Percentiles rank a stretch among this genome's conserved stretches.
These are phyloP conservation scores for Heterochromis multidens DNA, from an alignment of 2,113 vertebrate genomes.

Conservation along the genomic window DNA sequence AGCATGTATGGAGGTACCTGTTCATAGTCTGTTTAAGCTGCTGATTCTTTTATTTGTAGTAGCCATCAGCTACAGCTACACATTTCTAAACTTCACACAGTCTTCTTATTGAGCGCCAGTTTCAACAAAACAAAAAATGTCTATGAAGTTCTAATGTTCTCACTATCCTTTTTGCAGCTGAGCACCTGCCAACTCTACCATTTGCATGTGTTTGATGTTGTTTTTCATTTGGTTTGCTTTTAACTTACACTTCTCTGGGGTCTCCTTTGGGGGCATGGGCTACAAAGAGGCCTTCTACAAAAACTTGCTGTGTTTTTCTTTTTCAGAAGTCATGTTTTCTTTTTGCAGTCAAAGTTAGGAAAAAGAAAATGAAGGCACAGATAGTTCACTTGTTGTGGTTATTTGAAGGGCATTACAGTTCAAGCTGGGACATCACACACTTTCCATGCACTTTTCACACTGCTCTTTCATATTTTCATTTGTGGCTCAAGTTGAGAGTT, in stretches of 20 bases:
- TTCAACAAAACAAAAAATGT: constrained; percentile 12
- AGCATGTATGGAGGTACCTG: background rate
- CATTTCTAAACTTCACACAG: background rate
- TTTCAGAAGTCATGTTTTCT: background rate
- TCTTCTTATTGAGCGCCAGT: constrained; percentile 18
- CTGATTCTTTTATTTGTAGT: background rate
- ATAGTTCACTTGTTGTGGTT: background rate
- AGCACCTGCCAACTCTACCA: constrained; percentile 34
- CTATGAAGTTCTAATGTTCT: constrained; percentile 38
- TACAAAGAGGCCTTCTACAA: constrained; percentile 34
- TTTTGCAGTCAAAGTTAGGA: background rate
- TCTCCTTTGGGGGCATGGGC: constrained; percentile 9
- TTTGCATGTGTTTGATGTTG: constrained; percentile 38
- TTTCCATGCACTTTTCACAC: background rate
- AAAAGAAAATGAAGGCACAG: background rate
- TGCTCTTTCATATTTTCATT: background rate
- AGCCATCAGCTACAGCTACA: constrained; percentile 8
- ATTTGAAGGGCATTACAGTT: background rate
- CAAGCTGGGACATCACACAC: background rate
- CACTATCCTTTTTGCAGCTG: constrained; percentile 17
- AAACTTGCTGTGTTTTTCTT: background rate
- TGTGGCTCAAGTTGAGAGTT: background rate
- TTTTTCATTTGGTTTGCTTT: constrained; percentile 49
- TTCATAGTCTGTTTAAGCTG: background rate
- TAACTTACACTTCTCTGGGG: constrained; percentile 46